These are phyloP conservation scores for Scortum barcoo DNA, from an alignment of 2,113 vertebrate species.

Conservation along the genomic window DNA sequence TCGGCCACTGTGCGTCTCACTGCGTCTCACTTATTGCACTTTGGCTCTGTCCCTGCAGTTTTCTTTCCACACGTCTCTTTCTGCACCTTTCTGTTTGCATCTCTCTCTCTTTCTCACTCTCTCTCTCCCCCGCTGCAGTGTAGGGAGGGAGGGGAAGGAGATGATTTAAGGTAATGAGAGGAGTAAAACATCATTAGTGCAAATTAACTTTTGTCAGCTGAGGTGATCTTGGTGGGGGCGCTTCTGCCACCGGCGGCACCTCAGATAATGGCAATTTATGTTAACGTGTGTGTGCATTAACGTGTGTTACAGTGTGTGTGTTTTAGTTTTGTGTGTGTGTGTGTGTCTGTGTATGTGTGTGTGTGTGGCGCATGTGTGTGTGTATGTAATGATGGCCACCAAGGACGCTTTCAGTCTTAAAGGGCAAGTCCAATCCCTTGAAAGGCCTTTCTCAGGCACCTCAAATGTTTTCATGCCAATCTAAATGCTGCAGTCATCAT, in stretches of 20 bases:
- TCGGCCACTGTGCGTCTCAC: constrained; percentile 32
- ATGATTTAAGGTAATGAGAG: constrained; percentile 89
- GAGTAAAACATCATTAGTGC: constrained; percentile 89
- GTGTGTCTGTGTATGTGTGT: constrained; percentile 55
- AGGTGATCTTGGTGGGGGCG: constrained; percentile 85
- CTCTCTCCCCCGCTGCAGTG: constrained; percentile 44
- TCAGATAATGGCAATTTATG: constrained; percentile 85
- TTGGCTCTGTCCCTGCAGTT: constrained; percentile 22
- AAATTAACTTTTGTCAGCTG: constrained; percentile 89
- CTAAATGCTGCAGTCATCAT: constrained; percentile 8
- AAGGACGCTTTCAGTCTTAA: constrained; percentile 75
- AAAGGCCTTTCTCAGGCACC: constrained; percentile 43
- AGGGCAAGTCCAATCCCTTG: constrained; percentile 70
- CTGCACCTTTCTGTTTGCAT: constrained; percentile 58
- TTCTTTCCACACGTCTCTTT: constrained; percentile 34
- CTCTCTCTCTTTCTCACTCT: constrained; percentile 17
- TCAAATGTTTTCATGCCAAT: constrained; percentile 39
- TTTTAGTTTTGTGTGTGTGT: constrained; percentile 49
- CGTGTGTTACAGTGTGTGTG: constrained; percentile 63
- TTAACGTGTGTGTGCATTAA: constrained; percentile 73
- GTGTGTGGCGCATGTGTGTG: constrained; percentile 50
- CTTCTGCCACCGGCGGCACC: constrained; percentile 82
- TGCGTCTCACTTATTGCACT: constrained; percentile 51
- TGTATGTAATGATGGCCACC: constrained; percentile 69
- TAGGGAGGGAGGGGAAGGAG: constrained; percentile 55